phyloP scores from a whole-genome alignment of 2,113 vertebrate species.

The Phaethornis superciliosus region DNA sequence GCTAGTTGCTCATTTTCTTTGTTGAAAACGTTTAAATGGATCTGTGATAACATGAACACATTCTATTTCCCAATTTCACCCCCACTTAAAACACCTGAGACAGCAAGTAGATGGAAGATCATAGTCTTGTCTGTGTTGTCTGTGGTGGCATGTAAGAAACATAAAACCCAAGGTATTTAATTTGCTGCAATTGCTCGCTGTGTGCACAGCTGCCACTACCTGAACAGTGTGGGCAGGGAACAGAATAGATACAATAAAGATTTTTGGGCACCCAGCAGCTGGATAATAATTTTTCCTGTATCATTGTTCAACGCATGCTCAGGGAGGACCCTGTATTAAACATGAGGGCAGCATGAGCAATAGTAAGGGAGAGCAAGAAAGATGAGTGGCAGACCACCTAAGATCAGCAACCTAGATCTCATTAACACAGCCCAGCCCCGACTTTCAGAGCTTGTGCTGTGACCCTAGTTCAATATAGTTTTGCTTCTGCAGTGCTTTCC shows the following conservation, averaged over 20 bases:
- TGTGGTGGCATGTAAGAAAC: neutral
- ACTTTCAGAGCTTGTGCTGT: neutral
- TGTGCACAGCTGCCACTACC: neutral
- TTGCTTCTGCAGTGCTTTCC: neutral
- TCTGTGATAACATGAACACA: accelerated
- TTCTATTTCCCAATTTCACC: neutral
- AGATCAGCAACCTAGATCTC: neutral
- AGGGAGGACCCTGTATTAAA: neutral
- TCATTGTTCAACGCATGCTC: too few species aligned
- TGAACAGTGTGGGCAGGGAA: neutral
- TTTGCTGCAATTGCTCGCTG: neutral
- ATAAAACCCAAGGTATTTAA: neutral
- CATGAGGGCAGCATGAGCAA: accelerated
- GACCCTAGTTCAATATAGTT: neutral
- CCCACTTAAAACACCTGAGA: neutral
- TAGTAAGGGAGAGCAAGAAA: neutral
- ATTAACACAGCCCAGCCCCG: neutral
- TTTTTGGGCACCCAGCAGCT: neutral
- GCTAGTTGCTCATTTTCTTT: neutral
- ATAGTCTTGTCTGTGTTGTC: neutral
- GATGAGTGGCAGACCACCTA: neutral
- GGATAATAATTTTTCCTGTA: neutral
- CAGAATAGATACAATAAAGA: neutral
- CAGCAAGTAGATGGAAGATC: neutral
- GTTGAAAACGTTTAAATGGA: neutral